Evolutionary conservation across 2,797 vertebrate species (phyloP).

Genomic region (Octomys mimax): DNA sequence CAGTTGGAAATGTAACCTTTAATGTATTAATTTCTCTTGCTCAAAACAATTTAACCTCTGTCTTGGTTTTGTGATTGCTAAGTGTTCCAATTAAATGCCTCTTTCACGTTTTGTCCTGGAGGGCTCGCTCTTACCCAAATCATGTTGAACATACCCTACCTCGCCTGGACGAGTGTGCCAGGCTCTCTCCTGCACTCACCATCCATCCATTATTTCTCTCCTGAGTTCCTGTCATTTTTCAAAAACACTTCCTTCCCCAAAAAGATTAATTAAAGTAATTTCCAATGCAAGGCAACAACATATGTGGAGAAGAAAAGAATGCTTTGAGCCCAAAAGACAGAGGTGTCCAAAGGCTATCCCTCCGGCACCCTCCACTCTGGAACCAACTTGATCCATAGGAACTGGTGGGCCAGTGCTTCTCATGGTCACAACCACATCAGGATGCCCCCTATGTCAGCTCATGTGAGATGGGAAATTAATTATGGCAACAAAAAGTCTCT

Average conservation of each 20-base stretch:
- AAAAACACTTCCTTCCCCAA: slow-evolving; percentile 82
- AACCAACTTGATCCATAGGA: slow-evolving; percentile 65
- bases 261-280: slow-evolving; percentile 88
- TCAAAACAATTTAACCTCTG: slow-evolving; percentile 95
- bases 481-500: slow-evolving; percentile 84
- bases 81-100: slow-evolving; percentile 93
- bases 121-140: slow-evolving; percentile 89
- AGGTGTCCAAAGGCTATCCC: slow-evolving; percentile 67
- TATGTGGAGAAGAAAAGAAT: slow-evolving; percentile 74
- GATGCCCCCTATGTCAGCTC: slow-evolving; percentile 69
- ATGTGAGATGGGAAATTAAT: slow-evolving; percentile 81
- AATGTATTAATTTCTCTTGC: slow-evolving; percentile 94
- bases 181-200: slow-evolving; percentile 82
- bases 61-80: slow-evolving; percentile 93
- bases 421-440: slow-evolving; percentile 73
- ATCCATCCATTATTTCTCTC: slow-evolving; percentile 88
- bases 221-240: slow-evolving; percentile 86
- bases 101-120: slow-evolving; percentile 90
- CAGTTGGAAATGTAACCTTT: slow-evolving; percentile 94
- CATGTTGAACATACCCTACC: slow-evolving; percentile 86
- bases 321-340: slow-evolving; percentile 73
- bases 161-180: slow-evolving; percentile 78
- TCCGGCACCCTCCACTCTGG: neutral
- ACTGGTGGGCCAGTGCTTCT: slow-evolving; percentile 30
- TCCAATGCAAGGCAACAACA: slow-evolving; percentile 83